Evolutionary conservation across 2,113 vertebrate genomes (phyloP).

Genomic region (Anguilla japonica): DNA sequence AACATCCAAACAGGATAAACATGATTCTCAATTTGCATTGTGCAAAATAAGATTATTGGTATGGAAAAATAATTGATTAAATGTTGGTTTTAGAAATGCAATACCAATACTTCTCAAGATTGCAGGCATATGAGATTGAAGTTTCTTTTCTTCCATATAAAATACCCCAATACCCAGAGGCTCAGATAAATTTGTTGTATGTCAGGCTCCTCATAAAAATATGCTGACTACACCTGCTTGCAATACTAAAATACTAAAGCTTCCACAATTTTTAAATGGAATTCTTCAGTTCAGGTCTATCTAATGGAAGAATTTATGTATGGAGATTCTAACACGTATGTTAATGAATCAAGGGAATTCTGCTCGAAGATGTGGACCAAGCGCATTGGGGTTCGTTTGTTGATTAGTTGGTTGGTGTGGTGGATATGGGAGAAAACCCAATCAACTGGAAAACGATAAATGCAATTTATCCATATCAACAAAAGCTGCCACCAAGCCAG

Average conservation of each 20-base stretch:
- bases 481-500: no score
- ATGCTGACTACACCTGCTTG: neutral
- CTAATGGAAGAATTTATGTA: neutral
- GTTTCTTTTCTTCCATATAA: neutral
- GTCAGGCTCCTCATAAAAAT: neutral
- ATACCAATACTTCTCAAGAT: neutral
- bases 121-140: neutral
- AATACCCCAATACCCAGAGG: neutral
- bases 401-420: neutral
- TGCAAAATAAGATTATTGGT: neutral
- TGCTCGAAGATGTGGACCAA: neutral
- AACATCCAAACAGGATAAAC: neutral
- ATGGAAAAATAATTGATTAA: neutral
- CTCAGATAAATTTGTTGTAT: neutral
- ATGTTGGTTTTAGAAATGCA: neutral
- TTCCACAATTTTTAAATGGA: neutral
- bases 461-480: neutral
- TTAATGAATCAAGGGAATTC: neutral
- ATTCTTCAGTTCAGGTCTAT: neutral
- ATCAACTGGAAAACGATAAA: neutral
- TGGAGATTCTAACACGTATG: neutral
- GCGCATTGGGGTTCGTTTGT: no score
- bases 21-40: neutral
- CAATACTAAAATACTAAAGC: neutral
- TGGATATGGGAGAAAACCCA: neutral